Evolutionary conservation across 2,888 invertebrate species (phyloP).

Genomic region (Zhengitettix transpicula): DNA sequence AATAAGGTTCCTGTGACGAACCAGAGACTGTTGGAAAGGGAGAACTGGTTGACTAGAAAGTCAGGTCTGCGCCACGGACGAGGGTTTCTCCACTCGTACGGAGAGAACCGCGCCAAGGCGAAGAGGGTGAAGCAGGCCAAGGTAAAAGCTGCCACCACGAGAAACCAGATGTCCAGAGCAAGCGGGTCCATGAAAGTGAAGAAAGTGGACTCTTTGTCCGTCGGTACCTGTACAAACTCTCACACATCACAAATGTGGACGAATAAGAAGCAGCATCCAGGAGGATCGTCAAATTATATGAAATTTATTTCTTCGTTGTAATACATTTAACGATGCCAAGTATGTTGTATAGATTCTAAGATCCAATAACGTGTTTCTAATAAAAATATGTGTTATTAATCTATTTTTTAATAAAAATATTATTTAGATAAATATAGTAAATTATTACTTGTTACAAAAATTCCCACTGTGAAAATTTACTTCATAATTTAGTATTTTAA

Average conservation of each 20-base stretch:
- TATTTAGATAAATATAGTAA: too few species aligned
- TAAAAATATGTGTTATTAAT: too few species aligned
- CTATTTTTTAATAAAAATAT: too few species aligned
- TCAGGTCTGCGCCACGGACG: constrained; percentile 26
- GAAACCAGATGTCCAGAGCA: constrained; percentile 47
- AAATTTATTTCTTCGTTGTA: too few species aligned
- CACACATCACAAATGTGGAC: not conserved
- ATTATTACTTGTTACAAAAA: too few species aligned
- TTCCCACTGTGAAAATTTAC: too few species aligned
- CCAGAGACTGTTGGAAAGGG: constrained; percentile 46
- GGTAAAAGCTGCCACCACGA: constrained; percentile 40
- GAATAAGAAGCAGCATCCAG: not conserved
- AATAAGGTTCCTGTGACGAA: constrained; percentile 48
- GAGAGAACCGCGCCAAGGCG: constrained; percentile 40
- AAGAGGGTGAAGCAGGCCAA: constrained; percentile 40
- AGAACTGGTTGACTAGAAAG: constrained; percentile 37
- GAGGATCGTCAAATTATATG: not conserved
- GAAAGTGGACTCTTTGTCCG: constrained; percentile 36
- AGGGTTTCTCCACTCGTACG: constrained; percentile 43
- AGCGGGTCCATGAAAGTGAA: constrained; percentile 51
- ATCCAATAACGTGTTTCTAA: too few species aligned
- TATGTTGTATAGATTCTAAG: too few species aligned
- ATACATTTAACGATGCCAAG: too few species aligned
- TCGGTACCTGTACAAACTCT: constrained; percentile 29
- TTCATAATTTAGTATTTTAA: too few species aligned